Percentiles rank a stretch among this genome's conserved stretches.
Conservation (phyloP, 1,140 invertebrate species). For the Tetranychus cinnabarinus region DNA sequence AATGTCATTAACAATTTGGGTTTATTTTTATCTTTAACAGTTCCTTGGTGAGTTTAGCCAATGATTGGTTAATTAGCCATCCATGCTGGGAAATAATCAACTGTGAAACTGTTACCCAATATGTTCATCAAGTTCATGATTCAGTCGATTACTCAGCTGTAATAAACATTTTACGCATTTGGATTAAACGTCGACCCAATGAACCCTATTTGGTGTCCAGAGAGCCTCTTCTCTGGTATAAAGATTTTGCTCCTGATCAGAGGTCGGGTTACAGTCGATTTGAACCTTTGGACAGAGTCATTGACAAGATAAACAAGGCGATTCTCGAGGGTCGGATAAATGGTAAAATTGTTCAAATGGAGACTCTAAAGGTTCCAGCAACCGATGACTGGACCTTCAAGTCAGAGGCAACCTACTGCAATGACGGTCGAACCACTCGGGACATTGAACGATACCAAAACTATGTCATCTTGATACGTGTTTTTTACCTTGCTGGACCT, state of each 20-base stretch:
- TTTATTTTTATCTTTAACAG: not conserved
- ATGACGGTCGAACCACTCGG: not conserved
- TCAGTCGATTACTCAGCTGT: not conserved
- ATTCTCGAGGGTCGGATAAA: not conserved
- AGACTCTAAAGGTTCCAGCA: not conserved
- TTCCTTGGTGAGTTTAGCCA: constrained; percentile 1
- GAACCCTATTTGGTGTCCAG: not conserved
- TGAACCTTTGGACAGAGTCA: not conserved
- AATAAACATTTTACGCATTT: not conserved
- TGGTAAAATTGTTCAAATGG: not conserved
- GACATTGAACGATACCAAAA: not conserved
- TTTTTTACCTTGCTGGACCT: not conserved
- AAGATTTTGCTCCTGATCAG: constrained; percentile 3
- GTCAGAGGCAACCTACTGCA: not conserved
- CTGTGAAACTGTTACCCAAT: constrained; percentile 5
- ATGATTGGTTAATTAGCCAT: not conserved
- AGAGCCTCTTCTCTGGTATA: not conserved
- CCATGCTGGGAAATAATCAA: constrained; percentile 4
- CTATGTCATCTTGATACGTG: not conserved
- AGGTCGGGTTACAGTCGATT: not conserved
- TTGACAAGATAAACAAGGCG: not conserved
- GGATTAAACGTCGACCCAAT: not conserved
- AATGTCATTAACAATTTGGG: too few species aligned
- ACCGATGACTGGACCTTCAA: not conserved
- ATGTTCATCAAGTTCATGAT: not conserved